A percentile compares a stretch with the other conserved stretches of the same genome.
Evolutionary conservation across 2,888 invertebrate species (phyloP).

Genomic region (Dolichopus griseipennis): DNA sequence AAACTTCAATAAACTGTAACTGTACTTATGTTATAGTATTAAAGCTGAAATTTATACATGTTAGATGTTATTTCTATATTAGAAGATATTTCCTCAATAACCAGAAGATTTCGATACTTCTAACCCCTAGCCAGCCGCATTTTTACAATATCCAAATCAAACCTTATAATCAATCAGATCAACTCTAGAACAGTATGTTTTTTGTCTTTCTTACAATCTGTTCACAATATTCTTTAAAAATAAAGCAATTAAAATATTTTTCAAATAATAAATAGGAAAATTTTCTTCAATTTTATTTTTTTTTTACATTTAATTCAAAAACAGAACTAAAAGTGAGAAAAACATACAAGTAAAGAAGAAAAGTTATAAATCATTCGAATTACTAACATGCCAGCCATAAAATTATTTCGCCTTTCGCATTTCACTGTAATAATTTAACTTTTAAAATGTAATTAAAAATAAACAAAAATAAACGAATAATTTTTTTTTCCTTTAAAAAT

Average conservation of each 20-base stretch:
- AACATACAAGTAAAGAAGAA: background rate
- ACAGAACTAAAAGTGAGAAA: background rate
- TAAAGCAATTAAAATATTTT: background rate
- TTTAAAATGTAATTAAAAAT: conserved; percentile 1
- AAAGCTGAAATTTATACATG: too few relatives aligned
- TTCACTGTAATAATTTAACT: conserved; percentile 4
- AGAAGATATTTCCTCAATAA: too few relatives aligned
- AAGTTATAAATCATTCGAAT: conserved; percentile 1
- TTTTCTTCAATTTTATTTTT: background rate
- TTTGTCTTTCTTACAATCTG: background rate
- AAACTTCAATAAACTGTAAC: too few relatives aligned
- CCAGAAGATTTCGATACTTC: too few relatives aligned
- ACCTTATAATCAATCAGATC: too few relatives aligned
- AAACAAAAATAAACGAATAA: background rate
- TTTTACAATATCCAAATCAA: too few relatives aligned
- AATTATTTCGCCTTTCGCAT: conserved; percentile 3
- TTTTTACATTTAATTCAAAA: background rate
- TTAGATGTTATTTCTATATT: too few relatives aligned
- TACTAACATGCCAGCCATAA: conserved; percentile 6
- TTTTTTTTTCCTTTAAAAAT: background rate
- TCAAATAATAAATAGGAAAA: too few relatives aligned
- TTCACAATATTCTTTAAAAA: background rate
- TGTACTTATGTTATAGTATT: too few relatives aligned
- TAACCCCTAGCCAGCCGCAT: too few relatives aligned
- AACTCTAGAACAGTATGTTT: too few relatives aligned